These are phyloP conservation scores for Lacerta viridis DNA, from an alignment of 2,797 vertebrate species.

Conservation along the genomic window DNA sequence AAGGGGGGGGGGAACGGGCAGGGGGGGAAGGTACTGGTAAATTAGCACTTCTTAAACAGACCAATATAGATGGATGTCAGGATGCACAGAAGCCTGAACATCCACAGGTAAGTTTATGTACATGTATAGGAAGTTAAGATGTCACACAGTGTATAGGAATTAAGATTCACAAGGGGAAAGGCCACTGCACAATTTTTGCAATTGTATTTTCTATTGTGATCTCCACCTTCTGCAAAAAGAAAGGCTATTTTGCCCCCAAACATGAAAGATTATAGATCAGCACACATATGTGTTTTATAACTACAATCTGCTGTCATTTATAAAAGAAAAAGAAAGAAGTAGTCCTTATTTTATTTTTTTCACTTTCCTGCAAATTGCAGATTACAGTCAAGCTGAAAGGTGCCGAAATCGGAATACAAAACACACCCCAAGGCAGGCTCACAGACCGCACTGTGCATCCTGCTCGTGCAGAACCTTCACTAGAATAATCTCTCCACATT, in stretches of 20 bases:
- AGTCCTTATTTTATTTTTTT: not conserved
- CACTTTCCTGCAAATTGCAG: not conserved
- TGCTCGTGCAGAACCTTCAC: not conserved
- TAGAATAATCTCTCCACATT: not conserved
- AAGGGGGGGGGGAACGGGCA: accelerated
- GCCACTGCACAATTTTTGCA: not conserved
- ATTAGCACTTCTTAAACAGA: not conserved
- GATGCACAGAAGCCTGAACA: not conserved
- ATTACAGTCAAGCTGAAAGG: not conserved
- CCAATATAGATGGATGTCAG: not conserved
- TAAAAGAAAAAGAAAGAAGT: too few species aligned
- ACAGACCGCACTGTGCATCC: not conserved
- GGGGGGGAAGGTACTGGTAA: not conserved
- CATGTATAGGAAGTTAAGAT: too few species aligned
- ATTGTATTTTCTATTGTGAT: not conserved
- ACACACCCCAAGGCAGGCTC: not conserved
- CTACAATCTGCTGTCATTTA: not conserved
- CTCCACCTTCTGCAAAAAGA: not conserved
- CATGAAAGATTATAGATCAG: not conserved
- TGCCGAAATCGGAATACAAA: not conserved
- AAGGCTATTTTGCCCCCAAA: not conserved
- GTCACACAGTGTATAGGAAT: slow-evolving; percentile 7
- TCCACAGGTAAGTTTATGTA: not conserved
- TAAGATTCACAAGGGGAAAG: not conserved
- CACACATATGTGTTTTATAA: not conserved